Base-by-base conservation (phyloP, 2,113 vertebrate species). In the Ochotona curzoniae region DNA sequence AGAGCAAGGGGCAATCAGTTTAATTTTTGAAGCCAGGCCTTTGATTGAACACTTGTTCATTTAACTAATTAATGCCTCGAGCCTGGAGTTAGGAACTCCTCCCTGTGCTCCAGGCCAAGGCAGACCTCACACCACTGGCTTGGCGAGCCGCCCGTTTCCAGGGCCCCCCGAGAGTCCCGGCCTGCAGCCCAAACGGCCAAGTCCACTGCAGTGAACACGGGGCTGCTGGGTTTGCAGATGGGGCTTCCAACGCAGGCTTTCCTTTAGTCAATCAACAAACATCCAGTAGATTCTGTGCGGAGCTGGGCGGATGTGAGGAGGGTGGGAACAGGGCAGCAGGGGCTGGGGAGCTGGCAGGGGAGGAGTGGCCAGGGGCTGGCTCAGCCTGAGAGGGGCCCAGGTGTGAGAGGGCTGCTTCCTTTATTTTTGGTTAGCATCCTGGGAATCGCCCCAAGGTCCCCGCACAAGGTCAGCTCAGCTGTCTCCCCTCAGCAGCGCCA, bases 51-150 rank as follows among this genome's bases (percentile, higher is more conserved):
- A 63, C 94, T 93, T 88, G 94, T 87, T 97, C 96, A 96, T 96
- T 93, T 97, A 54, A 95, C 85, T 97, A 97, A 97, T 96, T 93
- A 96, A 96, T 97, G 93, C 96, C 93, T 96, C 91, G 54, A 82
- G 95, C 66, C 79, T 66, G 21, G 75, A 86, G 93, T 92, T 89
- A 80, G 93, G 82, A 91, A 74, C 81, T 35, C 1, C 18, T 30
- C 83, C 54, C 87, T 78, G 23, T 86, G 86, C 79, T 47, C 44
- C 49, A 51, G 4, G 61, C 90, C 75, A 60, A 90, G 89, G n/a
- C 87, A 74, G 94, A 91, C 94, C 94, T 87, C 79, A 71, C 81
- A 26, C 91, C 75, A 30, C 87, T 87, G 0, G 4, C 14, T 71
- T 18, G n/a, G 79, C 93, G 90, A 87, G 87, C 96, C 87, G 6